Conservation (phyloP, 2,888 invertebrate genomes). For the Epinotia brunnichana region DNA sequence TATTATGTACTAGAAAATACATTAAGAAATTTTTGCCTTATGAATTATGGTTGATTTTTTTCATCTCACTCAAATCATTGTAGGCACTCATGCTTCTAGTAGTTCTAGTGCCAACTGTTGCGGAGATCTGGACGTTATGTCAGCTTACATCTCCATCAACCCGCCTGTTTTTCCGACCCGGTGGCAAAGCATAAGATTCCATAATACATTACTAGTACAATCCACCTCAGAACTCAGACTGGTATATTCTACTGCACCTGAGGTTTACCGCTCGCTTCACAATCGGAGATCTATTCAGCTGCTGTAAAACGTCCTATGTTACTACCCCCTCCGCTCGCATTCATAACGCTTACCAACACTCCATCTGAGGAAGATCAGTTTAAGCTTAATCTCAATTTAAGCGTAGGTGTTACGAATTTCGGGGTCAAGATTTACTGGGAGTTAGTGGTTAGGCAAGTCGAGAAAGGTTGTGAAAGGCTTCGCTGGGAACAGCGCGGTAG, state of each 20-base stretch:
- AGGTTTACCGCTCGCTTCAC: slow-evolving; percentile 10
- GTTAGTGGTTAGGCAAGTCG: background rate
- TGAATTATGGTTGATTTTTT: too few species aligned
- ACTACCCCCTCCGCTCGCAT: background rate
- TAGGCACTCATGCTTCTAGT: background rate
- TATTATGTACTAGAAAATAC: too few species aligned
- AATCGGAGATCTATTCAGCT: background rate
- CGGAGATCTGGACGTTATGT: background rate
- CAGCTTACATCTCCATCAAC: background rate
- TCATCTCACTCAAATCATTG: too few species aligned
- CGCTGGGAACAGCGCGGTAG: background rate
- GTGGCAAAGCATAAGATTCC: background rate
- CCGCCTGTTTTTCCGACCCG: background rate
- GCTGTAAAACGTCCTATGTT: background rate
- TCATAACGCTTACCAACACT: background rate
- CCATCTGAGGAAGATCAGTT: background rate
- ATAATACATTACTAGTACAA: slow-evolving; percentile 2
- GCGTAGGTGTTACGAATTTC: background rate
- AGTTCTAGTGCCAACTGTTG: background rate
- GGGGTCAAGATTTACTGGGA: background rate
- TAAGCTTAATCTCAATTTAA: background rate
- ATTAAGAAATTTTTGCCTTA: too few species aligned
- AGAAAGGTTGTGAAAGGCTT: background rate
- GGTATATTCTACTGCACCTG: slow-evolving; percentile 1
- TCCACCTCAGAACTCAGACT: slow-evolving; percentile 15